Conservation (phyloP, 2,888 invertebrate species). For the Nomada ferruginata region DNA sequence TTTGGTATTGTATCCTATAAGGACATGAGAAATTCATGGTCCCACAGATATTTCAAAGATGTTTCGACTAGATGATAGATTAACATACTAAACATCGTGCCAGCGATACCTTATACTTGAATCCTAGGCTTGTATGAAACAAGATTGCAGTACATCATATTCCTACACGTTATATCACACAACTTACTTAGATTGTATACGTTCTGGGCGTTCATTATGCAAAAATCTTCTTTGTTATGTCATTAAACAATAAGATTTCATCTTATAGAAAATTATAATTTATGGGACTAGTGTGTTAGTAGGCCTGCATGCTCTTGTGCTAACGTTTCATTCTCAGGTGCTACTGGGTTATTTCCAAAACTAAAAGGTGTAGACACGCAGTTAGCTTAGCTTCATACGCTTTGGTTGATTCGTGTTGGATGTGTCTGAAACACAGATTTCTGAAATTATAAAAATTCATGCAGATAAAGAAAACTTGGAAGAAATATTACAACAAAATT, state of each 20-base stretch:
- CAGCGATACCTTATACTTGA: constrained; percentile 65
- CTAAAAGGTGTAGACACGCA: constrained; percentile 77
- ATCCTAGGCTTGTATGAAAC: constrained; percentile 56
- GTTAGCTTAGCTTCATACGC: constrained; percentile 83
- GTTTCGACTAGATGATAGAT: constrained; percentile 77
- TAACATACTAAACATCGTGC: constrained; percentile 72
- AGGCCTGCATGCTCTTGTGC: constrained; percentile 80
- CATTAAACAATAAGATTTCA: constrained; percentile 51
- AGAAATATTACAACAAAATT: neutral
- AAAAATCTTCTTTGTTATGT: constrained; percentile 72
- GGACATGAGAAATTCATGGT: constrained; percentile 80
- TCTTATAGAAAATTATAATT: constrained; percentile 81
- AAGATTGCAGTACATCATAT: constrained; percentile 58
- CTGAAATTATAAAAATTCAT: neutral
- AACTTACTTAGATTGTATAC: constrained; percentile 78
- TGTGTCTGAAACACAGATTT: constrained; percentile 74
- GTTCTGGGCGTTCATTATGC: constrained; percentile 76
- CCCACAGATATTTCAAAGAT: constrained; percentile 76
- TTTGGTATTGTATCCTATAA: constrained; percentile 69
- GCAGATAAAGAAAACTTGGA: neutral
- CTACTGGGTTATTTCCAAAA: constrained; percentile 67
- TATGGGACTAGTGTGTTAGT: constrained; percentile 80
- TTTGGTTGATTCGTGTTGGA: constrained; percentile 80
- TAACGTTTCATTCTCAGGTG: constrained; percentile 66
- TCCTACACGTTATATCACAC: constrained; percentile 79